Percentiles rank a stretch among this genome's conserved stretches.
Conservation (phyloP, 30 jellyfish, hydroid and myxozoan species). For the Aurelia sp. region DNA sequence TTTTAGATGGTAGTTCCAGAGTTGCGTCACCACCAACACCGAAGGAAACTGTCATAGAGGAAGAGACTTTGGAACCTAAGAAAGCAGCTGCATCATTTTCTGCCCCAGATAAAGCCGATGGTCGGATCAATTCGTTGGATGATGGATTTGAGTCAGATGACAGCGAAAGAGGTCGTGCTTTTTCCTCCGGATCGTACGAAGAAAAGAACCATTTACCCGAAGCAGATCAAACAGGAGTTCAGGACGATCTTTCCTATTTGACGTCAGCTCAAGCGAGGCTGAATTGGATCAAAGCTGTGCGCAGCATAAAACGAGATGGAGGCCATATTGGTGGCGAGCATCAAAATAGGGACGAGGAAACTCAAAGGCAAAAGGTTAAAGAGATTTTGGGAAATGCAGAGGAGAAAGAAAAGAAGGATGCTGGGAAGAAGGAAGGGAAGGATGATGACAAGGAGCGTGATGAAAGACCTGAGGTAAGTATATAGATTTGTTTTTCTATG, state of each 20-base stretch:
- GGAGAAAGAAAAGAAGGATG: background rate
- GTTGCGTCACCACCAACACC: background rate
- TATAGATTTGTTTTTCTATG: too few relatives aligned
- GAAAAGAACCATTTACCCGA: constrained; percentile 55
- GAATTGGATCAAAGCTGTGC: constrained; percentile 63
- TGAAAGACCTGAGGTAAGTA: background rate
- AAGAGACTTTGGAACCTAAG: background rate
- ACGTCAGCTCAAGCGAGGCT: constrained; percentile 43
- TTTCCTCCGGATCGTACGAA: constrained; percentile 3
- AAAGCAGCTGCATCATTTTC: background rate
- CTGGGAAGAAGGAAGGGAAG: background rate
- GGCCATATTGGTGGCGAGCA: background rate
- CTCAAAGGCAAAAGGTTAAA: constrained; percentile 42
- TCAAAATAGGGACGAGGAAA: constrained; percentile 21
- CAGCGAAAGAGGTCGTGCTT: constrained; percentile 35
- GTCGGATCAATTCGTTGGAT: background rate
- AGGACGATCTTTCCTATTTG: background rate
- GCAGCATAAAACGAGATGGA: constrained; percentile 5
- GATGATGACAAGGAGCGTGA: background rate
- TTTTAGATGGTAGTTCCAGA: constrained; percentile 7
- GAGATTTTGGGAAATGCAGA: constrained; percentile 27
- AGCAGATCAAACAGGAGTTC: constrained; percentile 33
- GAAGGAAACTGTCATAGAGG: background rate
- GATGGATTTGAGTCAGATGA: constrained; percentile 33
- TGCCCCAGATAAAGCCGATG: background rate